phyloP scores from a whole-genome alignment of 2,888 invertebrate genomes.

The Cosmia trapezina region DNA sequence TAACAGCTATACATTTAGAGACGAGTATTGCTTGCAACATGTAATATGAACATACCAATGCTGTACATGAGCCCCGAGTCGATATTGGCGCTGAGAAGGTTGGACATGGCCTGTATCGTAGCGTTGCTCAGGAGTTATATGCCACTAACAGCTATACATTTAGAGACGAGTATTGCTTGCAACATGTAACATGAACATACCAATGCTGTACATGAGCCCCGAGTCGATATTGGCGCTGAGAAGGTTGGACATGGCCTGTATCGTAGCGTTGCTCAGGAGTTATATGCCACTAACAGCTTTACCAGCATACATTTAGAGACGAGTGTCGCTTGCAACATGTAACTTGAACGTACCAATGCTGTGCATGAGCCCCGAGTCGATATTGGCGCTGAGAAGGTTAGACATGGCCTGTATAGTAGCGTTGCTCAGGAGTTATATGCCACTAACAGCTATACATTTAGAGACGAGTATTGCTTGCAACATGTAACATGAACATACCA shows the following conservation, averaged over 20 bases:
- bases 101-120: constrained; percentile 99
- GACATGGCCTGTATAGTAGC: constrained; percentile 99
- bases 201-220: too few species aligned
- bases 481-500: too few species aligned
- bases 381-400: constrained; percentile 98
- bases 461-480: too few species aligned
- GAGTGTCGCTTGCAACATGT: background rate
- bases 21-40: too few species aligned
- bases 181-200: too few species aligned
- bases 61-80: too few species aligned
- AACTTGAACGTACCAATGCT: constrained; percentile 93
- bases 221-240: constrained; percentile 96
- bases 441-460: background rate
- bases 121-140: too few species aligned
- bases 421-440: too few species aligned
- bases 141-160: too few species aligned
- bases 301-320: background rate
- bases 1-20: background rate
- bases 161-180: background rate
- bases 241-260: constrained; percentile 99
- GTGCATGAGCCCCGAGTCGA: constrained; percentile 96
- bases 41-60: too few species aligned
- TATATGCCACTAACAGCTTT: background rate
- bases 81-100: constrained; percentile 98
- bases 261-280: too few species aligned